Percentiles rank a stretch among this genome's conserved stretches.
phyloP scores from a whole-genome alignment of 35 echinoderm and acorn worm species.

The Ophioderma brevispina region DNA sequence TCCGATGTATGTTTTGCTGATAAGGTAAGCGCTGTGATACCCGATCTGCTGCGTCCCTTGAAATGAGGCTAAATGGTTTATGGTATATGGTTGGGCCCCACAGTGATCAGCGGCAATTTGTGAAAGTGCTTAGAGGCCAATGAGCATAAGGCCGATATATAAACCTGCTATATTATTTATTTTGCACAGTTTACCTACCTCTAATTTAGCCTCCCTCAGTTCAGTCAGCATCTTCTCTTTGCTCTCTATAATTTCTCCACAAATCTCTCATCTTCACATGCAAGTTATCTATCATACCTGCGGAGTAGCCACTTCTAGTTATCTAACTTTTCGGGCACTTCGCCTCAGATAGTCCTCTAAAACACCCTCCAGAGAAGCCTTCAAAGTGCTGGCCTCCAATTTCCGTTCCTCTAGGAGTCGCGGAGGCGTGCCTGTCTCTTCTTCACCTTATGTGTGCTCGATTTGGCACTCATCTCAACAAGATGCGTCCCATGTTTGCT shows the following conservation, averaged over 20 bases:
- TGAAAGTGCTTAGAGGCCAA: too few species aligned
- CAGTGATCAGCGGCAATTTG: too few species aligned
- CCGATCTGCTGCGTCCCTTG: too few species aligned
- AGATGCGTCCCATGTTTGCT: slow-evolving; percentile 5
- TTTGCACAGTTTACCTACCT: too few species aligned
- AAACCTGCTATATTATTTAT: too few species aligned
- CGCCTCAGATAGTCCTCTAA: neutral
- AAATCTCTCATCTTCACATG: slow-evolving; percentile 10
- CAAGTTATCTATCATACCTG: neutral
- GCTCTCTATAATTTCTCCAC: neutral
- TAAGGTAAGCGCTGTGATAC: too few species aligned
- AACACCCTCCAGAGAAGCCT: neutral
- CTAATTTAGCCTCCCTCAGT: slow-evolving; percentile 19
- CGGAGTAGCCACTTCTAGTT: slow-evolving; percentile 5
- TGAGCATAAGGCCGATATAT: too few species aligned
- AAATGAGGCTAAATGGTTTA: too few species aligned
- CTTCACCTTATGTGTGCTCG: neutral
- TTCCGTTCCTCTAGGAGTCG: slow-evolving; percentile 12
- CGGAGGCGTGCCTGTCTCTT: neutral
- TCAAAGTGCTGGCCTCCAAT: neutral
- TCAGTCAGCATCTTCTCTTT: slow-evolving; percentile 43
- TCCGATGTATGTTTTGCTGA: too few species aligned
- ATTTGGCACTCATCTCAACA: slow-evolving; percentile 25
- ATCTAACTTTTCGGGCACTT: neutral
- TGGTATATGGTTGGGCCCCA: too few species aligned